phyloP scores from a whole-genome alignment of 2,888 invertebrate species.

The Lomographa bimaculata region DNA sequence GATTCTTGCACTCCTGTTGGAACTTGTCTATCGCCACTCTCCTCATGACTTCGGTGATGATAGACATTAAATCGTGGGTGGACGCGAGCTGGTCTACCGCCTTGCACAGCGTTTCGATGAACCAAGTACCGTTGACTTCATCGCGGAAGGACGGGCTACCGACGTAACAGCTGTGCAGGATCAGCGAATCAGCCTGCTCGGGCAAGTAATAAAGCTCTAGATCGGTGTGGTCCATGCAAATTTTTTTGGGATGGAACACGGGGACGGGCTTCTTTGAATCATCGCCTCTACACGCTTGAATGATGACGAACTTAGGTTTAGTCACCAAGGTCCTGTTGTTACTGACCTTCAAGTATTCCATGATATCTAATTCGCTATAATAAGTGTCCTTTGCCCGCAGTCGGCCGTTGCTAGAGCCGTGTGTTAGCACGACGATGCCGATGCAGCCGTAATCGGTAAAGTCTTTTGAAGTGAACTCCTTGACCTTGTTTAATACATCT shows the following conservation, averaged over 20 bases:
- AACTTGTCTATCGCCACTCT: slow-evolving; percentile 56
- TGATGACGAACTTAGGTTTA: slow-evolving; percentile 65
- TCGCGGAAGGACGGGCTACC: slow-evolving; percentile 50
- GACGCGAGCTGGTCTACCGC: slow-evolving; percentile 51
- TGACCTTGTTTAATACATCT: slow-evolving; percentile 48
- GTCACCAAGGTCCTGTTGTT: slow-evolving; percentile 58
- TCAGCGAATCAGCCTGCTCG: slow-evolving; percentile 61
- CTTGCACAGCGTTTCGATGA: slow-evolving; percentile 63
- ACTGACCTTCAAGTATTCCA: slow-evolving; percentile 57
- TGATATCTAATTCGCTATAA: slow-evolving; percentile 60
- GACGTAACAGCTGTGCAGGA: slow-evolving; percentile 65
- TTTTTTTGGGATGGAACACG: slow-evolving; percentile 41
- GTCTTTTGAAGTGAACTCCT: slow-evolving; percentile 42
- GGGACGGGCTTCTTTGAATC: slow-evolving; percentile 42
- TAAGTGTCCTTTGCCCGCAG: slow-evolving; percentile 57
- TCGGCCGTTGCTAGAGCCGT: slow-evolving; percentile 56
- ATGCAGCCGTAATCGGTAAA: slow-evolving; percentile 67
- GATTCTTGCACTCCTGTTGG: background rate
- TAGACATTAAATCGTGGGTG: slow-evolving; percentile 56
- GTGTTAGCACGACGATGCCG: slow-evolving; percentile 61
- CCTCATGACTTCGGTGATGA: slow-evolving; percentile 59
- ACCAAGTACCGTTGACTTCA: slow-evolving; percentile 58
- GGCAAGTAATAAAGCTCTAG: slow-evolving; percentile 62
- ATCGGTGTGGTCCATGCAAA: slow-evolving; percentile 54
- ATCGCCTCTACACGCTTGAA: slow-evolving; percentile 69